Base-by-base conservation (phyloP, 2,797 vertebrate species). In the Dermochelys coriacea region DNA sequence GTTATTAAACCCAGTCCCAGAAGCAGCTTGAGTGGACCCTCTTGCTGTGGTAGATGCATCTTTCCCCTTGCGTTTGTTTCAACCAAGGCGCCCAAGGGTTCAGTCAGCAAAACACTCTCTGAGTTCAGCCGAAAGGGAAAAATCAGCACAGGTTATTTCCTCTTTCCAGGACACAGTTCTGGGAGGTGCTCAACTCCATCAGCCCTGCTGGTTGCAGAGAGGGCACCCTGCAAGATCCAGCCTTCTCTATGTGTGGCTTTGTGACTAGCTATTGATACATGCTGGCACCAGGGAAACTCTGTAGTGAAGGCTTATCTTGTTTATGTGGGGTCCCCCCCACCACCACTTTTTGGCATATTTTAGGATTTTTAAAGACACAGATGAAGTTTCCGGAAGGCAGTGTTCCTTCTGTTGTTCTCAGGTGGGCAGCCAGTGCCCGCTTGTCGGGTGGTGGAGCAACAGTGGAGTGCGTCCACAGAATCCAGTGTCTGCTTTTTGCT, bases 1-100 rank as follows among this genome's bases (percentile, higher is more conserved):
- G 55, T 34, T 91, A 18, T 83, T 27, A 55, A 82, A 25, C 34
- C 80, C 77, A 7, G 74, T 51, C 91, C 87, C 96, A 92, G 18
- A 79, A 85, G 1, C 25, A 80, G 85, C 74, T 52, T 57, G 12
- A 25, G 87, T 12, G 64, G 47, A 45, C 80, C 52, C 5, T 0
- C 78, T 80, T 85, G 87, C 84, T 77, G 45, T 80, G 0, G 0
- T 2, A 0, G 27, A 50, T 7, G 8, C 61, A 52, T 91, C 74
- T 4, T 55, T 88, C 16, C 86, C 79, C 87, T 74, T 83, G 25
- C n/a, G 31, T 41, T 16, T 29, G 51, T 81, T 77, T 75, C 74
- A 87, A 86, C 87, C 19, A 83, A 23, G 86, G 3, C 2, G 2
- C 3, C 11, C 52, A 4, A 3, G 4, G 49, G 59, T 49, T 87